Percentiles rank a stretch among this genome's conserved stretches.
phyloP scores from a whole-genome alignment of 2,888 invertebrate genomes.

The Chirona hameri region DNA sequence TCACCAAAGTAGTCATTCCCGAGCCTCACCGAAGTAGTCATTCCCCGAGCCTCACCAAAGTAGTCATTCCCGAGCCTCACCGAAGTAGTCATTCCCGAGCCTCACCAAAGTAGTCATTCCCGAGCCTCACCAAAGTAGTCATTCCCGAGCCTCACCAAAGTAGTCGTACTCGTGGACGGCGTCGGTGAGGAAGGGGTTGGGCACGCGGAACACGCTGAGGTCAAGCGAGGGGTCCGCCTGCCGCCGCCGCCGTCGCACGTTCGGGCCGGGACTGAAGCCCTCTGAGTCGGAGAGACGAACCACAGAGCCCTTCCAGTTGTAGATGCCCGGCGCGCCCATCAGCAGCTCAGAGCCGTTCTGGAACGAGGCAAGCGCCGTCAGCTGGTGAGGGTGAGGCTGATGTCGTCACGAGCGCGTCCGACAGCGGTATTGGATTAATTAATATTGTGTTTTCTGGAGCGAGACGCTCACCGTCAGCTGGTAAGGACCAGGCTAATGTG shows the following conservation, averaged over 20 bases:
- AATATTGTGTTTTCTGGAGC: too few relatives aligned
- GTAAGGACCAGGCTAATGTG: too few relatives aligned
- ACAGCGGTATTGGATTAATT: too few relatives aligned
- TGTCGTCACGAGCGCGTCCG: too few relatives aligned
- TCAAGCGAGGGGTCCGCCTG: neutral
- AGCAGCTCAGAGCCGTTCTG: slow-evolving; percentile 28
- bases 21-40: too few relatives aligned
- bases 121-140: neutral
- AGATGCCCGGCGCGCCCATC: slow-evolving; percentile 35
- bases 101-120: neutral
- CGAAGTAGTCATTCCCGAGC: too few relatives aligned
- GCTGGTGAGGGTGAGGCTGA: too few relatives aligned
- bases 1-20: too few relatives aligned
- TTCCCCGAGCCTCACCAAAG: too few relatives aligned
- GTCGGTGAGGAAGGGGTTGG: slow-evolving; percentile 3
- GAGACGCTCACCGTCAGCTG: too few relatives aligned
- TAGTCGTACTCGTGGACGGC: slow-evolving; percentile 1
- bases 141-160: neutral
- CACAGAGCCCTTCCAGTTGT: slow-evolving; percentile 34
- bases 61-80: too few relatives aligned
- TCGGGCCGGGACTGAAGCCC: neutral
- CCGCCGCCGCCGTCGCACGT: neutral
- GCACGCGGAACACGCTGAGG: slow-evolving; percentile 5
- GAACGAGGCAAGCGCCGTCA: neutral
- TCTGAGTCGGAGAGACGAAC: neutral